These are phyloP conservation scores for Desoria tigrina DNA, from an alignment of 2,888 invertebrate species.

Conservation along the genomic window DNA sequence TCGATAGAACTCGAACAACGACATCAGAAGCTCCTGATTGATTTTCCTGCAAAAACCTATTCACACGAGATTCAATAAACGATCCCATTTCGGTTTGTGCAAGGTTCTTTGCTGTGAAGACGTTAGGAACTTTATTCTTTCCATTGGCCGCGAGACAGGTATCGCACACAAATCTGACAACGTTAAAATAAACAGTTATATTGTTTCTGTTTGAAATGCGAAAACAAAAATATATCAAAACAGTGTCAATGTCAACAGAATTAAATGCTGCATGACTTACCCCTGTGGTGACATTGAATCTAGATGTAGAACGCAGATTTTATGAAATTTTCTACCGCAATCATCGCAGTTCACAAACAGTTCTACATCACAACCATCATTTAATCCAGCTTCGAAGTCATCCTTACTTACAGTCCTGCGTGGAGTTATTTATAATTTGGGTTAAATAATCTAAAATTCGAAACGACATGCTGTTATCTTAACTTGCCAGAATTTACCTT, in stretches of 20 bases:
- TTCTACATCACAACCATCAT: slow-evolving; percentile 64
- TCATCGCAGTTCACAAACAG: slow-evolving; percentile 93
- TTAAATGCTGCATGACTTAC: no score
- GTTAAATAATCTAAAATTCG: no score
- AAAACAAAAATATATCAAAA: no score
- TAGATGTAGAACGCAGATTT: slow-evolving; percentile 96
- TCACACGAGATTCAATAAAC: slow-evolving; percentile 95
- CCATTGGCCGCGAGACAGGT: slow-evolving; percentile 69
- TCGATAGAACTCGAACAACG: slow-evolving; percentile 93
- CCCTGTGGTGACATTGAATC: no score
- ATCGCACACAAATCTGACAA: slow-evolving; percentile 79
- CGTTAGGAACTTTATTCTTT: slow-evolving; percentile 81
- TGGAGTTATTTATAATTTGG: no score
- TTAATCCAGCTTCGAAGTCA: no score
- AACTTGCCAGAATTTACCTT: no score
- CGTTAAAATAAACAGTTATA: no score
- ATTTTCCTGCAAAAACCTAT: slow-evolving; percentile 94
- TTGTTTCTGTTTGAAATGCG: no score
- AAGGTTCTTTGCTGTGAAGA: slow-evolving; percentile 76
- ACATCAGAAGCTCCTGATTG: slow-evolving; percentile 85
- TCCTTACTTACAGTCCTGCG: no score
- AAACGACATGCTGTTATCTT: no score
- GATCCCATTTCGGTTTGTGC: slow-evolving; percentile 81
- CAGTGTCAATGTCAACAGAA: no score
- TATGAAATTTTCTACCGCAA: slow-evolving; percentile 95